Evolutionary conservation across 2,888 invertebrate species (phyloP), one percentile per base, ranked within the genome.

Genomic region (Caenorhabditis drosophilae): DNA sequence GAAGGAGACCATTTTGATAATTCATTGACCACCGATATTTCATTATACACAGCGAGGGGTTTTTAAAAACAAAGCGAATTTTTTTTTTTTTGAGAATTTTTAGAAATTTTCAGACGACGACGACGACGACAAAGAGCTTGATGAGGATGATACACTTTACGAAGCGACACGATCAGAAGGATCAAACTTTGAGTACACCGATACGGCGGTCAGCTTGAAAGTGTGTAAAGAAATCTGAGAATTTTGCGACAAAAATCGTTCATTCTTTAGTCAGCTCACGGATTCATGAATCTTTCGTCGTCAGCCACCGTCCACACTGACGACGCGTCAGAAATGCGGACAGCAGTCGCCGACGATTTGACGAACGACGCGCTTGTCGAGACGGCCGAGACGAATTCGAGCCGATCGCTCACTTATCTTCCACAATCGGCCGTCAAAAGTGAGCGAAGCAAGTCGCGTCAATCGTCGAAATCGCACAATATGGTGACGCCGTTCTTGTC

Each of bases 21-120:
- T 36, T 34, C 36, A 4, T 35, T 62, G 7, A 7, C 48, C 31
- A 40, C 40, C 9, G 53, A 62, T 15, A n/a, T 62, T 9, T 48
- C 56, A 0, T 16, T 56, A 2, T 62, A 62, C 34, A 62, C 62
- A n/a, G 62, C 62, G 1, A 52, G 16, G 49, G 62, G 55, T 56
- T n/a, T n/a, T n/a, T 9, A 35, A n/a, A n/a, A n/a, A n/a, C n/a
- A n/a, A n/a, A n/a, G n/a, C n/a, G 40, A 36, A 2, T 25, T 12
- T 31, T 31, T 31, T 31, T 31, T 12, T 9, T 12, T 31, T 9
- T 9, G 6, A 9, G 31, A 31, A 4, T 22, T 18, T 20, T 23
- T 25, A 51, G 3, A 34, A 47, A 9, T 31, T 31, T 31, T 31
- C 12, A 31, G 31, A 9, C 12, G 6, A 9, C 27, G 45, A 42